Percentiles rank a stretch among this genome's conserved stretches.
These are phyloP conservation scores for Abscondita cerata DNA, from an alignment of 2,888 invertebrate genomes.

Conservation along the genomic window DNA sequence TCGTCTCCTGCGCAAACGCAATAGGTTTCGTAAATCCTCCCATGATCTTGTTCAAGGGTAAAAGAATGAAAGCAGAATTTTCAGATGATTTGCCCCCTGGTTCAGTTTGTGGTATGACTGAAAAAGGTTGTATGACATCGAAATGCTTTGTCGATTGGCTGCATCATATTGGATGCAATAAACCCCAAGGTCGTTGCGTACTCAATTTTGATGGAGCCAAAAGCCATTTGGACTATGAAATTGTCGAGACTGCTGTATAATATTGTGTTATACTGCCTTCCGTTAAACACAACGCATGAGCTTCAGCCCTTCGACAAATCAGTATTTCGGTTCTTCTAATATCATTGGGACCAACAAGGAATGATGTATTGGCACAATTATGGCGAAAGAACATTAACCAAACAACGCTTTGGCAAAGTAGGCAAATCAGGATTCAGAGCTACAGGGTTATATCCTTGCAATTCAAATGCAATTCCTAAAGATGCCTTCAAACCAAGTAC, in stretches of 20 bases:
- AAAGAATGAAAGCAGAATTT: constrained; percentile 10
- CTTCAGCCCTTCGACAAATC: constrained; percentile 2
- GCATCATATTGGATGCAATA: constrained; percentile 2
- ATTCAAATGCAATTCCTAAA: constrained; percentile 1
- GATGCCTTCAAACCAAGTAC: too few relatives aligned
- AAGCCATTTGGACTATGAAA: constrained; percentile 7
- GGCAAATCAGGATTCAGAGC: not conserved
- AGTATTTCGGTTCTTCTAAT: not conserved
- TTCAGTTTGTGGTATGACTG: constrained; percentile 8
- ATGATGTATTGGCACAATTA: constrained; percentile 4
- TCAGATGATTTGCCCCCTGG: constrained; percentile 1
- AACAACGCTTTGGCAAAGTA: constrained; percentile 3
- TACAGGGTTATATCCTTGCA: not conserved
- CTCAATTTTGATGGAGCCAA: constrained; percentile 6
- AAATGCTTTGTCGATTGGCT: constrained; percentile 6
- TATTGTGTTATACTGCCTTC: not conserved
- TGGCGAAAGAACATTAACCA: constrained; percentile 8
- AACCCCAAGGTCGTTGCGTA: not conserved
- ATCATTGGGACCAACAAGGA: not conserved
- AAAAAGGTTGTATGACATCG: constrained; percentile 1
- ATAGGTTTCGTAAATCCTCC: not conserved
- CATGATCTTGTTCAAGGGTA: constrained; percentile 11
- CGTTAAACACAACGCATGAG: not conserved
- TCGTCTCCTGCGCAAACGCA: not conserved
- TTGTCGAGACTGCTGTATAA: constrained; percentile 1